Evolutionary conservation across 2,797 vertebrate genomes (phyloP).

Genomic region (Crenuchus spilurus): DNA sequence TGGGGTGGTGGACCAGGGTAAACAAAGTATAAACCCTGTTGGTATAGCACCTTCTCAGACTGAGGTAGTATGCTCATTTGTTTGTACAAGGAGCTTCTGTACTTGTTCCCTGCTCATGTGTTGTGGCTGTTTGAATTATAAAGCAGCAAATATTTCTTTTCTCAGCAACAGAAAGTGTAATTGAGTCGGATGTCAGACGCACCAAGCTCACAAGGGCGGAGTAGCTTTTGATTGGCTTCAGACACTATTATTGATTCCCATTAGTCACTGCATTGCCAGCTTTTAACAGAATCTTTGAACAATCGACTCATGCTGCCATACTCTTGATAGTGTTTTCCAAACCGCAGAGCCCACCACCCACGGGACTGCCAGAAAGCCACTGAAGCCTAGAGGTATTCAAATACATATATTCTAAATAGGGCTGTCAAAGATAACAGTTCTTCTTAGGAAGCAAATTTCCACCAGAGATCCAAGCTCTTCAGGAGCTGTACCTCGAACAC

Average conservation of each 20-base stretch:
- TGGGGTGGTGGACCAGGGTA: too few species aligned
- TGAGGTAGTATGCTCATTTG: too few species aligned
- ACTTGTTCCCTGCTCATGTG: constrained; percentile 1
- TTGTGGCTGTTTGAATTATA: constrained; percentile 26
- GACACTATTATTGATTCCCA: constrained; percentile 74
- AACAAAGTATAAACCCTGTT: too few species aligned
- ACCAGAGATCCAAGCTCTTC: neutral
- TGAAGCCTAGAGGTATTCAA: neutral
- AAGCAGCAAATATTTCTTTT: constrained; percentile 68
- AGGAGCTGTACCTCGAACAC: neutral
- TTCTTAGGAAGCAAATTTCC: neutral
- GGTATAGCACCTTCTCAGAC: too few species aligned
- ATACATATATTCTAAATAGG: neutral
- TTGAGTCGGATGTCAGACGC: constrained; percentile 72
- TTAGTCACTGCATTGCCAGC: constrained; percentile 65
- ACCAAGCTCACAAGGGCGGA: constrained; percentile 66
- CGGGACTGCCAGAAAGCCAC: neutral
- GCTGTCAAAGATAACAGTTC: neutral
- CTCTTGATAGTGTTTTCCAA: constrained; percentile 19
- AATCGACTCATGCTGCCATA: constrained; percentile 64
- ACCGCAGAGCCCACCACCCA: neutral
- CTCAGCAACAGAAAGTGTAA: constrained; percentile 65
- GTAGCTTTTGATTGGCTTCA: constrained; percentile 68
- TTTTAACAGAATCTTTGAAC: constrained; percentile 65
- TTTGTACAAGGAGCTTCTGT: constrained; percentile 19